Percentiles rank a stretch among this genome's conserved stretches.
Conservation (phyloP, 2,113 vertebrate species). For the Psephotus haematonotus region DNA sequence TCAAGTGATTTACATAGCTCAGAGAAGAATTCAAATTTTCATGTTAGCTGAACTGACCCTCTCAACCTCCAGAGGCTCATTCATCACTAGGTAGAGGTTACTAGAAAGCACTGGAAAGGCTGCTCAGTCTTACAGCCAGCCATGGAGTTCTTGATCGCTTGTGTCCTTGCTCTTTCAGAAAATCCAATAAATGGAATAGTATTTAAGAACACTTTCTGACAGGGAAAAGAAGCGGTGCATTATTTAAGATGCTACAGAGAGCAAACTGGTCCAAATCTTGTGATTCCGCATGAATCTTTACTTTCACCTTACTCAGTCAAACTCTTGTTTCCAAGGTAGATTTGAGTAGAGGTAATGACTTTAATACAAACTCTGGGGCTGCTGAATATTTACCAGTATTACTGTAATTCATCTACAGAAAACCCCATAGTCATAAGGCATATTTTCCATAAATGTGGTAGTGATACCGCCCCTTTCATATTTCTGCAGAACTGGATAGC, state of each 20-base stretch:
- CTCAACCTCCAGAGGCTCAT: neutral
- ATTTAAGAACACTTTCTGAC: neutral
- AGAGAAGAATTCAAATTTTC: slow-evolving; percentile 3
- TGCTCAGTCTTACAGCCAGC: neutral
- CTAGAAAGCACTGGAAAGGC: neutral
- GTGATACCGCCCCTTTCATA: neutral
- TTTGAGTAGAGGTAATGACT: neutral
- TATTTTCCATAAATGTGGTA: neutral
- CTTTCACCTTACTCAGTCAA: neutral
- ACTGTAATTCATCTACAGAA: neutral
- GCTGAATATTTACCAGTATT: neutral
- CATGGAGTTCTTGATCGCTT: neutral
- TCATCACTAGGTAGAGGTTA: slow-evolving; percentile 20
- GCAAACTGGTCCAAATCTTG: neutral
- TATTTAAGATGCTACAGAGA: neutral
- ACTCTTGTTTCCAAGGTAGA: neutral
- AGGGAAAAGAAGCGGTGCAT: neutral
- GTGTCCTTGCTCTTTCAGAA: neutral
- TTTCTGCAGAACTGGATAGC: neutral
- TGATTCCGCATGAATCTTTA: neutral
- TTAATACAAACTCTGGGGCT: neutral
- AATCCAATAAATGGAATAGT: neutral
- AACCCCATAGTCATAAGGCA: neutral
- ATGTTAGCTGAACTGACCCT: neutral
- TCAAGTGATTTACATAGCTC: slow-evolving; percentile 18